Evolutionary conservation across 2,113 vertebrate genomes (phyloP), one percentile per base, ranked within the genome.

Genomic region (Carassius gibelio): DNA sequence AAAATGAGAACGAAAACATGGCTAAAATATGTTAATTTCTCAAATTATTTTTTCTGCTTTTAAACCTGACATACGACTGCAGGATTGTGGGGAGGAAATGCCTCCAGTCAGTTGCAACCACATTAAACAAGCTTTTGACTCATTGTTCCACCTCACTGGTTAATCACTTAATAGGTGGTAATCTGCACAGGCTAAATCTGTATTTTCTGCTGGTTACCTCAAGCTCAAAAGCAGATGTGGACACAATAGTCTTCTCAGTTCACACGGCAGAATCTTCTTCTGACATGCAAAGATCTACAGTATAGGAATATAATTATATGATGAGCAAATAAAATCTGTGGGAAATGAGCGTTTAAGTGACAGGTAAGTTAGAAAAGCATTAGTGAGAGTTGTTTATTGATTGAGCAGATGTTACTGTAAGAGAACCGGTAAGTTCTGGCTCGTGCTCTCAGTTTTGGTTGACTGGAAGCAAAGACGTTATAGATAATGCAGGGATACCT

Each of bases 1-100:
- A 88, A 93, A 90, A 81, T 86, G 83, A 90, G 93, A 88, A 87
- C 84, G 89, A 93, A 94, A 92, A 92, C 87, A 87, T 87, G 84
- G 84, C 89, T 92, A 85, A 95, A 95, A 95, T 90, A 94, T 87
- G 89, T 89, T 95, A 92, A 95, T 95, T 94, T 94, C 89, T 92
- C 86, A 87, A 88, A 86, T 94, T 69, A 84, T 84, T 93, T 91
- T 90, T 86, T 92, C 79, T 69, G 87, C 90, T 91, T 69, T 87
- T 85, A 86, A 89, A 87, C 76, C 26, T 84, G 89, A 86, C 85
- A 87, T 66, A 88, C 68, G 89, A 85, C 84, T 84, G 23, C 9
- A 45, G 42, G 82, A 85, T 76, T 23, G 85, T 5, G 23, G 15
- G 45, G 79, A 62, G 72, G 86, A 90, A 91, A 92, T 17, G 72